phyloP scores from a whole-genome alignment of 2,113 vertebrate species.

The Delphinus delphis region DNA sequence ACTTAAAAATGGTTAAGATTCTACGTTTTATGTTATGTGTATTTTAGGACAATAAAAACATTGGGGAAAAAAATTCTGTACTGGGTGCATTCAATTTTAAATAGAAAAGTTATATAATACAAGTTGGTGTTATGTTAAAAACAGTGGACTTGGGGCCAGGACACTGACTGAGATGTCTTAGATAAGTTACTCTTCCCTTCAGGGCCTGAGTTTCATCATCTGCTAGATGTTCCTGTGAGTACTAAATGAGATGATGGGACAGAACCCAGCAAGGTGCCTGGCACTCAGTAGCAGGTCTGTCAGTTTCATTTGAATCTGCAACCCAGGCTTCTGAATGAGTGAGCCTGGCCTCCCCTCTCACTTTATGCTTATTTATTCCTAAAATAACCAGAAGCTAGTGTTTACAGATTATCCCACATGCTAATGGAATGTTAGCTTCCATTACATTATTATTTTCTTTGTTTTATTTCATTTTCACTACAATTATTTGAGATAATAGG shows the following conservation, averaged over 20 bases:
- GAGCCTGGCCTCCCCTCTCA: not conserved
- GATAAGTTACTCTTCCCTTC: not conserved
- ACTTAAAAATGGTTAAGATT: not conserved
- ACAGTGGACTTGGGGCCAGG: not conserved
- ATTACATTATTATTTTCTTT: not conserved
- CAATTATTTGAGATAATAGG: not conserved
- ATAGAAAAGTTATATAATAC: not conserved
- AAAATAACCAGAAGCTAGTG: not conserved
- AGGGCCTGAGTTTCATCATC: not conserved
- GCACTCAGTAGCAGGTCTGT: not conserved
- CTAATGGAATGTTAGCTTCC: not conserved
- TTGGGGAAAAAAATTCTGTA: not conserved
- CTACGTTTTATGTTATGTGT: not conserved
- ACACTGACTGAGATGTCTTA: not conserved
- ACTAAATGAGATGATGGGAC: not conserved
- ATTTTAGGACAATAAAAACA: not conserved
- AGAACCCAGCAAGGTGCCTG: not conserved
- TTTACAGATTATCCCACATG: not conserved
- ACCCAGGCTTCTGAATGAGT: not conserved
- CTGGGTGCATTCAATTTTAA: not conserved
- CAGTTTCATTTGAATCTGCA: not conserved
- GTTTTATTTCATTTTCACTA: conserved; percentile 41
- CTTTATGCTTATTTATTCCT: not conserved
- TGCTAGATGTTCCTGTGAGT: not conserved
- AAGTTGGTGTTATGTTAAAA: not conserved